These are phyloP conservation scores for Crotalus horridus DNA, from an alignment of 2,113 vertebrate species.

Conservation along the genomic window DNA sequence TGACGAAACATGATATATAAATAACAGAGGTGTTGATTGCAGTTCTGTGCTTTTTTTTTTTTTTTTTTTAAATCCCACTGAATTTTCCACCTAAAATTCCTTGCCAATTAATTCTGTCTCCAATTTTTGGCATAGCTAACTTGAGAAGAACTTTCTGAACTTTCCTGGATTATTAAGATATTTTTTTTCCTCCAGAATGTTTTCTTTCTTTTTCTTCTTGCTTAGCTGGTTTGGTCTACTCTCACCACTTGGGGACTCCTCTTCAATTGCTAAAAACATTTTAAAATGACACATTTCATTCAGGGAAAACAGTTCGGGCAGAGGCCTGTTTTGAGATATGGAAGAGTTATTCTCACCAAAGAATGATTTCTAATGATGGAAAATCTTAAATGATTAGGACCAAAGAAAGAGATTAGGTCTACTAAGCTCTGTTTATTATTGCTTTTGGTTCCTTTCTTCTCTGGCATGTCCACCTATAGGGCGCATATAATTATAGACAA, in stretches of 20 bases:
- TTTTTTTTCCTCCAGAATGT: neutral
- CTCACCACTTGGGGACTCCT: neutral
- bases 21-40: slow-evolving; percentile 31
- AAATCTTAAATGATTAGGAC: neutral
- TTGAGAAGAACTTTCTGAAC: slow-evolving; percentile 18
- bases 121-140: neutral
- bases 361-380: neutral
- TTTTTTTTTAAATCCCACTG: neutral
- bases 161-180: neutral
- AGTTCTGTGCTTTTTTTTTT: slow-evolving; percentile 16
- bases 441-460: neutral
- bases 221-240: neutral
- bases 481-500: neutral
- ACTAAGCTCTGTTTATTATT: neutral
- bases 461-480: neutral
- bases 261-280: neutral
- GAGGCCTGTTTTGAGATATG: neutral
- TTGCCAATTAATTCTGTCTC: slow-evolving; percentile 27
- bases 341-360: neutral
- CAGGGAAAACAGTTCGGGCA: neutral
- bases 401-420: neutral
- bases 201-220: neutral
- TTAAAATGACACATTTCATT: neutral
- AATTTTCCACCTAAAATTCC: slow-evolving; percentile 41
- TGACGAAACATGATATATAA: neutral